Base-by-base conservation (phyloP, 2,113 vertebrate genomes). In the Myanophis thanlyinensis region DNA sequence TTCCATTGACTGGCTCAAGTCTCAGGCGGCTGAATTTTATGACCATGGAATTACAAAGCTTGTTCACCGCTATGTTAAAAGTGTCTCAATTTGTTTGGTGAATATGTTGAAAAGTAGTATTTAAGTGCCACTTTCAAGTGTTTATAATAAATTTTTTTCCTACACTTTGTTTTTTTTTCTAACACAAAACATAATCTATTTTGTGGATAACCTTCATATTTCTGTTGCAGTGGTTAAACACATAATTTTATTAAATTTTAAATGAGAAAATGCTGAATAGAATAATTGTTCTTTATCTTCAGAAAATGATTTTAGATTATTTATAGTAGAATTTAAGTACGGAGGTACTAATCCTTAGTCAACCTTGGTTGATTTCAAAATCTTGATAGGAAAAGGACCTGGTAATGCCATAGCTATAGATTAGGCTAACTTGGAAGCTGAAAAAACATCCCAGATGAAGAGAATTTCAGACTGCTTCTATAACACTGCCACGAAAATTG, bases 181-280 rank as follows among this genome's bases (percentile, higher is more conserved):
- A n/a, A n/a, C n/a, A n/a, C n/a, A n/a, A n/a, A n/a, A n/a, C n/a
- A n/a, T n/a, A n/a, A n/a, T n/a, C n/a, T n/a, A n/a, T n/a, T n/a
- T n/a, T n/a, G n/a, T n/a, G n/a, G n/a, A n/a, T n/a, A n/a, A n/a
- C n/a, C n/a, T n/a, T n/a, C n/a, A n/a, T n/a, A 56, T 92, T 23
- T 53, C 95, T 87, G 88, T 25, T 9, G 73, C 92, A 94, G 93
- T 51, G 51, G 89, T 5, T 59, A 27, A 91, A 92, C 80, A 91
- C n/a, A 67, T 56, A 89, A 73, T 87, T 93, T 93, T 89, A 86
- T 86, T 91, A 73, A 89, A 25, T 91, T 93, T 91, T 73, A 47
- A 89, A 35, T 86, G 35, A 46, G 91, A 92, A 91, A 87, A 8
- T 15, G n/a, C 54, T 40, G 44, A 91, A 56, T 89, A 18, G 15